Percentiles rank a stretch among this genome's conserved stretches.
These are phyloP conservation scores for Formica aserva DNA, from an alignment of 2,888 invertebrate species.

Conservation along the genomic window DNA sequence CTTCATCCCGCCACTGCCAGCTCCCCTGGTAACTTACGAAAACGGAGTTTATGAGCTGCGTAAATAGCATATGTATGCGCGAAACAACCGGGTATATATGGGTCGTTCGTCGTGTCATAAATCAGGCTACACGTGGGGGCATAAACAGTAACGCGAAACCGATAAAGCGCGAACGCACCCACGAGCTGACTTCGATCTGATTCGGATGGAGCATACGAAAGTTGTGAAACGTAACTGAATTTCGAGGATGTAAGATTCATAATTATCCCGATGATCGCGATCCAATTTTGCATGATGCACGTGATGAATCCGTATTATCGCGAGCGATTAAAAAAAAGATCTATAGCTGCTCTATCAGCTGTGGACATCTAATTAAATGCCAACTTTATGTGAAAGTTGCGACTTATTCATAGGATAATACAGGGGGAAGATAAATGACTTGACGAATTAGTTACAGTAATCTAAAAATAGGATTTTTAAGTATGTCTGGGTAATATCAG, in stretches of 20 bases:
- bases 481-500: not conserved
- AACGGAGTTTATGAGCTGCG: slow-evolving; percentile 49
- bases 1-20: not conserved
- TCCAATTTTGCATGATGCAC: not conserved
- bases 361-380: not conserved
- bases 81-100: not conserved
- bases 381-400: not conserved
- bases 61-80: slow-evolving; percentile 32
- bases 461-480: not conserved
- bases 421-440: slow-evolving; percentile 1
- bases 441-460: not conserved
- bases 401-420: slow-evolving; percentile 14
- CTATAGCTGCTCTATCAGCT: not conserved
- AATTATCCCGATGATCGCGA: not conserved
- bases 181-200: slow-evolving; percentile 10
- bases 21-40: not conserved
- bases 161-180: slow-evolving; percentile 33
- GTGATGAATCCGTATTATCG: not conserved
- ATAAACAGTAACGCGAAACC: slow-evolving; percentile 49
- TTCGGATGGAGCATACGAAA: not conserved
- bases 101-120: slow-evolving; percentile 19
- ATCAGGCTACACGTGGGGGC: slow-evolving; percentile 16
- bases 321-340: not conserved
- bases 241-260: slow-evolving; percentile 15
- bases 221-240: not conserved